Base-by-base conservation (phyloP, 2,113 vertebrate species). In the Ageneiosus marmoratus region DNA sequence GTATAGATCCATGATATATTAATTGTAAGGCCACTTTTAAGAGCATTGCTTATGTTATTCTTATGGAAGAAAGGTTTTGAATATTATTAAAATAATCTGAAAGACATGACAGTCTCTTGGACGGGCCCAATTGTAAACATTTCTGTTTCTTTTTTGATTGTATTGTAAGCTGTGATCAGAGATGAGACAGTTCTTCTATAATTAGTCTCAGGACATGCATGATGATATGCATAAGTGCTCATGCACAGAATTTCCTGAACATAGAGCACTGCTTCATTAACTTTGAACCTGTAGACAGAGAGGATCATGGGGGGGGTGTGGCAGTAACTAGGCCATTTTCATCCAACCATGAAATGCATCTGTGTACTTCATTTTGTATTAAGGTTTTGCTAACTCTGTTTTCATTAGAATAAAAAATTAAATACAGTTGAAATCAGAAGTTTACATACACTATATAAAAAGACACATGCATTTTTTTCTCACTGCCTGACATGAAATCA, bases 181-280 rank as follows among this genome's bases (percentile, higher is more conserved):
- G 50, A 4, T 75, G 51, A 51, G 72, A 8, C 12, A 3, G 5
- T 27, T 73, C n/a, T 27, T 13, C n/a, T 48, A 2, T 27, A 72
- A 41, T 41, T 69, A 44, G 24, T 48, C 15, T 48, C 69, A 27
- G 69, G 69, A 32, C 48, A 51, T 51, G 72, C 27, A 15, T 24
- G 18, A 37, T 76, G 20, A 55, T 37, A 55, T 72, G 72, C 70
- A 44, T 27, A 27, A n/a, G 24, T 78, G 76, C 76, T 44, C 55
- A 60, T 60, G 50, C 29, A 76, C 48, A 58, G 55, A 62, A 51
- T 70, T 41, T 82, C 70, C 80, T 82, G 80, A 48, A 37, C 13
- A 32, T n/a, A 24, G n/a, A 73, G 1, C 27, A 18, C 78, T 48
- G 77, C 65, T 69, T 65, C 3, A 2, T 20, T 12, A 11, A 20